Evolutionary conservation across 1,140 invertebrate species (phyloP).

Genomic region (Drosophila lowei): DNA sequence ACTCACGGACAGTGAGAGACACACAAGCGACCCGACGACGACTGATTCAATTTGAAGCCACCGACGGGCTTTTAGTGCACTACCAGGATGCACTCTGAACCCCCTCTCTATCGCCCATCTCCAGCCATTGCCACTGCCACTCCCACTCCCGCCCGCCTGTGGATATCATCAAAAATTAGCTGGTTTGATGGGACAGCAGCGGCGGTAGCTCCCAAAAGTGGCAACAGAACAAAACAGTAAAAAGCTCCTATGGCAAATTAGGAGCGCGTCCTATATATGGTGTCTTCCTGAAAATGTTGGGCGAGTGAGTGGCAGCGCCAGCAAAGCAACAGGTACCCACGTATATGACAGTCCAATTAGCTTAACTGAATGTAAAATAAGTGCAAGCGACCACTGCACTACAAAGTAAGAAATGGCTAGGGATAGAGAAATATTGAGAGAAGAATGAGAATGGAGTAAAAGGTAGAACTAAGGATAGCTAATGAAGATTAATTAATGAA

Average conservation of each 20-base stretch:
- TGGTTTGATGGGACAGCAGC: conserved; percentile 48
- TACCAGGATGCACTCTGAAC: conserved; percentile 22
- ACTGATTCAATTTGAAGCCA: conserved; percentile 76
- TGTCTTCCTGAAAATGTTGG: background rate
- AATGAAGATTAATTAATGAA: no score
- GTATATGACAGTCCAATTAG: conserved; percentile 63
- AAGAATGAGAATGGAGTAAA: no score
- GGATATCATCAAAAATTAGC: conserved; percentile 77
- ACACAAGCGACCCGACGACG: conserved; percentile 15
- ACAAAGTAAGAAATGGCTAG: background rate
- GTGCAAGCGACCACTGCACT: conserved; percentile 29
- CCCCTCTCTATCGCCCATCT: background rate
- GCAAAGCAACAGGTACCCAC: conserved; percentile 56
- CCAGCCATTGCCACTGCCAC: background rate
- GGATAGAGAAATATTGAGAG: no score
- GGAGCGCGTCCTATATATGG: conserved; percentile 3
- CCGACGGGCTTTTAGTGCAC: conserved; percentile 75
- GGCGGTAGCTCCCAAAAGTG: conserved; percentile 11
- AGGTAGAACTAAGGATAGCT: no score
- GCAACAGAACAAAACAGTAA: conserved; percentile 8
- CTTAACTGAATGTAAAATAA: conserved; percentile 37
- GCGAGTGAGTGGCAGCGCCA: no score
- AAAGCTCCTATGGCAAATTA: conserved; percentile 42
- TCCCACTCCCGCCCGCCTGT: conserved; percentile 21
- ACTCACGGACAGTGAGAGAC: conserved; percentile 8